Conservation (phyloP, 2,113 vertebrate species). For the Electrona antarctica region DNA sequence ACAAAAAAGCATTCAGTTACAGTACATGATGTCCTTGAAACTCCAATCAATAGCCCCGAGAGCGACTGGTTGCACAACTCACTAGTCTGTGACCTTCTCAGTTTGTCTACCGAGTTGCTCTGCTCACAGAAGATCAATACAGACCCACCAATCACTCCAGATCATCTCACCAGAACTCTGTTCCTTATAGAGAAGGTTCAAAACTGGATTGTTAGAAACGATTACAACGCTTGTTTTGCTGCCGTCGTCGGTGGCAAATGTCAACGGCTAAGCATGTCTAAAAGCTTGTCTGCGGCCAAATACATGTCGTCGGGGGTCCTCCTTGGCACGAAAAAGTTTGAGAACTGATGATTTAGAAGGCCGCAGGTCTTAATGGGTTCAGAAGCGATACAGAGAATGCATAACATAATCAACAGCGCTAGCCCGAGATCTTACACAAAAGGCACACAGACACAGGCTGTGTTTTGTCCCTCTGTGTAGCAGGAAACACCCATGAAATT, state of each 20-base stretch:
- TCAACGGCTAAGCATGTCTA: too few relatives aligned
- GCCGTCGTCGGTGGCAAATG: too few relatives aligned
- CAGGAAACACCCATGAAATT: background rate
- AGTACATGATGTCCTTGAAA: slow-evolving; percentile 34
- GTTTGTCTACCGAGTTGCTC: slow-evolving; percentile 37
- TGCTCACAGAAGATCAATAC: slow-evolving; percentile 47
- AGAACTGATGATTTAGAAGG: too few relatives aligned
- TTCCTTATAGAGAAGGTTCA: background rate
- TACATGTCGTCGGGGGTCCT: too few relatives aligned
- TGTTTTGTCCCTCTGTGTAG: slow-evolving; percentile 5
- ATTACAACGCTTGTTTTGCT: too few relatives aligned
- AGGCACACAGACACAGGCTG: background rate
- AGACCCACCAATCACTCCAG: slow-evolving; percentile 22
- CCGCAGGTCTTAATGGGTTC: too few relatives aligned
- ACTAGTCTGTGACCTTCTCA: slow-evolving; percentile 51
- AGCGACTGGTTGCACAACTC: slow-evolving; percentile 33
- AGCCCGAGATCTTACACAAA: background rate
- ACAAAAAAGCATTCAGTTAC: slow-evolving; percentile 41
- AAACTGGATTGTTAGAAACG: too few relatives aligned
- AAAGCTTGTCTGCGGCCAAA: too few relatives aligned
- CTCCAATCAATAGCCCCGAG: slow-evolving; percentile 52
- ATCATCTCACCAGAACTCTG: slow-evolving; percentile 15
- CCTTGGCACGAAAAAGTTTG: too few relatives aligned
- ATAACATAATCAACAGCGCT: background rate
- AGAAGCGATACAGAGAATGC: too few relatives aligned